These are phyloP conservation scores for Mobula birostris DNA, from an alignment of 2,113 vertebrate genomes.

Conservation along the genomic window DNA sequence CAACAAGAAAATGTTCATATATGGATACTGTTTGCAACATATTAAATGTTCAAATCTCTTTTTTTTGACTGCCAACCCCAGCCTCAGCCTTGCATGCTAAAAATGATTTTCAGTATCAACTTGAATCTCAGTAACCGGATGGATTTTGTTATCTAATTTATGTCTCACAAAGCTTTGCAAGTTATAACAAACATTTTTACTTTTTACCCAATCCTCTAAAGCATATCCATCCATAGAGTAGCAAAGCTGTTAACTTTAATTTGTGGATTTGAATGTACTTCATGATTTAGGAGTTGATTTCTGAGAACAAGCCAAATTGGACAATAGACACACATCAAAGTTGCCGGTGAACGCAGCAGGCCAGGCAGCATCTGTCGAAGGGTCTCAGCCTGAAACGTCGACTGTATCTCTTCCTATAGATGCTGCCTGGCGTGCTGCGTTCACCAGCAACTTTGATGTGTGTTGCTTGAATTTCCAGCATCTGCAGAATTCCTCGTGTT, in stretches of 20 bases:
- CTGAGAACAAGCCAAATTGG: not conserved
- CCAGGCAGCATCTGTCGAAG: no score
- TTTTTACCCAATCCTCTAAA: not conserved
- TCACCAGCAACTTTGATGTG: no score
- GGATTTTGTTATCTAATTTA: not conserved
- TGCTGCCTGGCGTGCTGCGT: no score
- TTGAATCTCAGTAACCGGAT: not conserved
- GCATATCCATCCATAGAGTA: no score
- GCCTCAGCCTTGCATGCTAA: not conserved
- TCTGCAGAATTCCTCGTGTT: no score
- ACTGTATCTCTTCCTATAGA: no score
- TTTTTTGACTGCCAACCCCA: not conserved
- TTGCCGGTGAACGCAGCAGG: no score
- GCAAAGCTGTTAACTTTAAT: not conserved
- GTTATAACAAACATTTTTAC: not conserved
- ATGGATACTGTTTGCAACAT: not conserved
- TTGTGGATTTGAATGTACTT: not conserved
- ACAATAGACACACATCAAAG: no score
- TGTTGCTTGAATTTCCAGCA: no score
- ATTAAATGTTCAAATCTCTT: not conserved
- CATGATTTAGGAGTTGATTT: not conserved
- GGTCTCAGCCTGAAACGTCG: no score
- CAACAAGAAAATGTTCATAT: not conserved
- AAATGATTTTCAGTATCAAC: not conserved
- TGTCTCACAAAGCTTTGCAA: not conserved